Base-by-base conservation (phyloP, 2,888 invertebrate genomes). In the Tubulanus polymorphus region DNA sequence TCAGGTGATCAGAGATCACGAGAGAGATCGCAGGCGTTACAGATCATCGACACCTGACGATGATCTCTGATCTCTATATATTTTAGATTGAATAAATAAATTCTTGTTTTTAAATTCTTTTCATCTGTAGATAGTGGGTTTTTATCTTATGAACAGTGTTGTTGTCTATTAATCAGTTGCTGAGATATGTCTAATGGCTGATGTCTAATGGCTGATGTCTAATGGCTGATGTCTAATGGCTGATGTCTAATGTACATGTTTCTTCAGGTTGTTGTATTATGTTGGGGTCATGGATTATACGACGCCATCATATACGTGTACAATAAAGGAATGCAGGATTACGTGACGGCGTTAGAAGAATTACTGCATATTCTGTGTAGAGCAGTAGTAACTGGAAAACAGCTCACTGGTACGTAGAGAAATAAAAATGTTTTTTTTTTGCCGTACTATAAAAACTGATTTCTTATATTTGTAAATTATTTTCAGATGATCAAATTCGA, bases 311-410 rank as follows among this genome's bases (percentile, higher is more conserved):
- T 89, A 61, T 87, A 89, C 76, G 85, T 91, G 28, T 88, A 88
- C 76, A 90, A 89, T 59, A 84, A 85, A 70, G 90, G 88, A 10
- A 84, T 91, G 72, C 80, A 79, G 45, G 91, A 91, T 75, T 91
- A 86, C 70, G 84, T 86, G 1, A 83, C 86, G 25, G 89, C 90
- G 0, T 77, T 91, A 55, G 87, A 86, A 56, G 89, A 81, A 56
- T 65, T 79, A 5, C 59, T 76, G 15, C 57, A 60, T 1, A 65
- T 70, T 27, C 65, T 78, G 20, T 65, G 65, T n/a, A 62, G 63
- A 20, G 80, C 81, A 2, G 76, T 80, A 0, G 68, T 69, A 20
- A 72, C 78, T 47, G 78, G 73, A 10, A 76, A 75, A 68, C 76
- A 76, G 53, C 67, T 75, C n/a, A 70, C 72, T 54, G 72, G 72